Percentiles rank a stretch among this genome's conserved stretches.
Conservation (phyloP, 2,888 invertebrate species). For the Prenolepis imparis region DNA sequence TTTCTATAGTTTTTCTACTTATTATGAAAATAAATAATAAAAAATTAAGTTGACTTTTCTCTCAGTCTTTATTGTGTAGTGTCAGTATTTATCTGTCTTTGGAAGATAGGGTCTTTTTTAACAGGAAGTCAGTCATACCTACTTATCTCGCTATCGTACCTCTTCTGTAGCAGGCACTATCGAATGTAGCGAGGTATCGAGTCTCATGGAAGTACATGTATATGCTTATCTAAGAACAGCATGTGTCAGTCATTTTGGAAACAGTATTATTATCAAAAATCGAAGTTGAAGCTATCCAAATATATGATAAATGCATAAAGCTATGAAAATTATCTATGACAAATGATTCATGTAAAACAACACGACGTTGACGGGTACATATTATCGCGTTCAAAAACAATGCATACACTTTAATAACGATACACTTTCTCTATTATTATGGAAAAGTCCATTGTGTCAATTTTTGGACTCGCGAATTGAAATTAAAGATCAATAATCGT, state of each 20-base stretch:
- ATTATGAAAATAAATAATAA: background rate
- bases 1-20: background rate
- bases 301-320: background rate
- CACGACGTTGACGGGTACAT: background rate
- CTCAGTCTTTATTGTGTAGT: conserved; percentile 64
- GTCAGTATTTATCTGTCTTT: conserved; percentile 73
- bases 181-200: conserved; percentile 38
- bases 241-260: background rate
- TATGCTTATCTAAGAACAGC: conserved; percentile 48
- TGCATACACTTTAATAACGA: background rate
- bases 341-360: background rate
- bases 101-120: conserved; percentile 75
- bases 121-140: conserved; percentile 81
- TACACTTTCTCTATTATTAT: background rate
- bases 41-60: background rate
- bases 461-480: background rate
- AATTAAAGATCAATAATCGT: background rate
- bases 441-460: background rate
- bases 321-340: background rate
- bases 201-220: background rate
- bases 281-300: background rate
- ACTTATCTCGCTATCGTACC: conserved; percentile 77
- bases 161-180: conserved; percentile 66
- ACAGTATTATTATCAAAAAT: background rate
- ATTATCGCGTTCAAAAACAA: background rate